Base-by-base conservation (phyloP, 1,140 invertebrate genomes). In the Lepidurus packardi region DNA sequence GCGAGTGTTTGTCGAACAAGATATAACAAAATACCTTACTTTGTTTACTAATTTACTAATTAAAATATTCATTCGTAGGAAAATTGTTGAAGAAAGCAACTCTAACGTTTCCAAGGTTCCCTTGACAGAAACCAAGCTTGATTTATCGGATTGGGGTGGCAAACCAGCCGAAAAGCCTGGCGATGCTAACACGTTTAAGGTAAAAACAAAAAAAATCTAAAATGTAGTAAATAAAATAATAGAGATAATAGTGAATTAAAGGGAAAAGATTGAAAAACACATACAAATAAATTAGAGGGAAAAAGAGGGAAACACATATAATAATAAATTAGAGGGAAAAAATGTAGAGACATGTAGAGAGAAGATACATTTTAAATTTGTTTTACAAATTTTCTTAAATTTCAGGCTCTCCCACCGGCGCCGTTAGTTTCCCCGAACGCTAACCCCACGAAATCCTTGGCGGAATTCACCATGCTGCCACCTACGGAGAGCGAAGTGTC, bases 401-500 rank as follows among this genome's bases (percentile, higher is more conserved):
- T 77, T 21, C 13, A 65, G 76, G 44, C 25, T 53, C 21, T 65
- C 5, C 76, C 76, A 25, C 16, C 76, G 7, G 42, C 76, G 9
- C 44, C 34, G 44, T 53, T 65, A 53, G 13, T 45, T 21, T 65
- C 76, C 41, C 76, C 21, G 8, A 78, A 34, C 43, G 4, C 75
- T 73, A 53, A 21, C 5, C 73, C 21, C 16, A 41, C 42, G 21
- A 45, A 65, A 42, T 13, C 11, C 43, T 75, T 74, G 74, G 76
- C 74, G 21, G 75, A 43, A 73, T 65, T 65, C 53, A n/a, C 53
- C 16, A 65, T 65, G 79, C 77, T 73, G 47, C 80, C 73, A 81
- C 81, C 74, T 82, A 83, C 43, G 81, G 78, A 34, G 83, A 84
- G 75, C 81, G 82, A 73, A 82, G 81, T 79, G 41, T 65, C 65